phyloP scores from a whole-genome alignment of 2,113 vertebrate species.

The Montifringilla adamsi region DNA sequence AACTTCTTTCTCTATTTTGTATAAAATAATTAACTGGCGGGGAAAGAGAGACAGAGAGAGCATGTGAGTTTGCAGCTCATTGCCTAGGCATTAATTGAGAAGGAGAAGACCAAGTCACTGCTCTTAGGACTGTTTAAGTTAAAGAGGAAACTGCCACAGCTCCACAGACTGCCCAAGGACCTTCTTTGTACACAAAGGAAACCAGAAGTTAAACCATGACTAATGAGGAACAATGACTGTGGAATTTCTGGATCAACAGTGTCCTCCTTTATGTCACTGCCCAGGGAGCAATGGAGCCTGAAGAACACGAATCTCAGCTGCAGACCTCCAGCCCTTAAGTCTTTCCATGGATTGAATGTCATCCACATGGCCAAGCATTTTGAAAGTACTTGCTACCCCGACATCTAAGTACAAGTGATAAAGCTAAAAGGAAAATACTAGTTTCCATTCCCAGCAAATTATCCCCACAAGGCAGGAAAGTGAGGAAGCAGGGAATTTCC shows the following conservation, averaged over 20 bases:
- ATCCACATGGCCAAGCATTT: neutral
- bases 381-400: neutral
- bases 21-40: neutral
- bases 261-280: neutral
- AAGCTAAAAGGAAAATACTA: neutral
- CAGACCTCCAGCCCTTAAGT: neutral
- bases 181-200: neutral
- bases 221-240: neutral
- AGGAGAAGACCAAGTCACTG: neutral
- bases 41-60: neutral
- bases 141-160: neutral
- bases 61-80: constrained; percentile 28
- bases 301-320: neutral
- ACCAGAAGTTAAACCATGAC: neutral
- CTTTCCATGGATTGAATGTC: neutral
- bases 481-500: rapidly evolving
- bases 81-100: constrained; percentile 2
- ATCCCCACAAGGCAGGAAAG: neutral
- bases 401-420: neutral
- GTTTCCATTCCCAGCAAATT: neutral
- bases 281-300: neutral
- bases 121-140: neutral
- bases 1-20: constrained; percentile 50
- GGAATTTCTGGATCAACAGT: neutral
- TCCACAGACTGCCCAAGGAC: neutral